phyloP scores from a whole-genome alignment of 2,113 vertebrate species.

The Saccopteryx leptura region DNA sequence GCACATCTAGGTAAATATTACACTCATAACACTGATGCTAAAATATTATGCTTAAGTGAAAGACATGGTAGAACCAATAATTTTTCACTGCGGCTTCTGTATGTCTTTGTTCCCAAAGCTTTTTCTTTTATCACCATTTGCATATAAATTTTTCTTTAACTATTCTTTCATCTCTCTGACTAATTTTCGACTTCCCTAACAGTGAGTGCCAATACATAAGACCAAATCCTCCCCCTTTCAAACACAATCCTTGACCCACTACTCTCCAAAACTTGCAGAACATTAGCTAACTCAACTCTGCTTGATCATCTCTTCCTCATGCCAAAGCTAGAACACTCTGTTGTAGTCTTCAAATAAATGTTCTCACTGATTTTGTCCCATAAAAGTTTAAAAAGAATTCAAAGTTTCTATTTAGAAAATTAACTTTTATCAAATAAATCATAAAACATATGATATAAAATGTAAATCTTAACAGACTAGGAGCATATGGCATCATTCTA shows the following conservation, averaged over 20 bases:
- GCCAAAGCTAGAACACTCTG: background rate
- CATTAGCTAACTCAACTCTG: background rate
- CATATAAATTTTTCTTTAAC: background rate
- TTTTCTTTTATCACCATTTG: background rate
- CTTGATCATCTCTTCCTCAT: background rate
- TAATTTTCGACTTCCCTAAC: background rate
- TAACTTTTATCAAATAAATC: background rate
- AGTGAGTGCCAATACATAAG: background rate
- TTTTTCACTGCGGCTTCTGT: background rate
- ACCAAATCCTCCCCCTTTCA: background rate
- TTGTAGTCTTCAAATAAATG: background rate
- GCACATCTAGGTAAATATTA: background rate
- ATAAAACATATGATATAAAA: background rate
- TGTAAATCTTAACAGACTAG: background rate
- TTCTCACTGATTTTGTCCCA: background rate
- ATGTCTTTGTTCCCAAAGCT: fast-evolving
- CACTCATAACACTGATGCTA: background rate
- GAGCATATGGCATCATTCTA: no score
- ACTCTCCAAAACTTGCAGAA: background rate
- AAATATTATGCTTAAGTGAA: background rate
- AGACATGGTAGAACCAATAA: background rate
- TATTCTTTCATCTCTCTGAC: background rate
- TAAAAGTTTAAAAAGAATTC: background rate
- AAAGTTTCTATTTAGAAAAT: background rate
- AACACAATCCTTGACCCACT: background rate